Conservation (phyloP, 2,888 invertebrate species). For the Lymantria monacha region DNA sequence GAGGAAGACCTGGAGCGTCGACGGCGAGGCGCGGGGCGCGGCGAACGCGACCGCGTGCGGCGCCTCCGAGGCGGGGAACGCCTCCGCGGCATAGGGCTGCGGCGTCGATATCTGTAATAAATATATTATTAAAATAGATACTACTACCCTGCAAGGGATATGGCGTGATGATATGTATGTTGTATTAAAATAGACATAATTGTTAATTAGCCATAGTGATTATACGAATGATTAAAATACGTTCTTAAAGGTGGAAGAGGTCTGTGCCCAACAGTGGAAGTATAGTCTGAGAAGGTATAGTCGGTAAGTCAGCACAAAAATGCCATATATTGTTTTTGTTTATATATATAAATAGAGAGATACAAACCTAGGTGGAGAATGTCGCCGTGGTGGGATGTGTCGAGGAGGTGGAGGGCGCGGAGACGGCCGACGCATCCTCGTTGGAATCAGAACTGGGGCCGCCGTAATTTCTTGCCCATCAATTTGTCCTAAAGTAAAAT, state of each 20-base stretch:
- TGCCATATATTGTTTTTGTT: too few species aligned
- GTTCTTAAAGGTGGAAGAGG: too few species aligned
- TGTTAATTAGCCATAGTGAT: too few species aligned
- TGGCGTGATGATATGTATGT: too few species aligned
- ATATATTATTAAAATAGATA: background rate
- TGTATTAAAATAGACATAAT: too few species aligned
- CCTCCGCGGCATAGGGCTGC: conserved; percentile 79
- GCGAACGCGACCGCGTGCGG: conserved; percentile 82
- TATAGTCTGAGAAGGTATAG: too few species aligned
- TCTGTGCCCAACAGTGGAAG: too few species aligned
- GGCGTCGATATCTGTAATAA: conserved; percentile 70
- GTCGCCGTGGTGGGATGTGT: conserved; percentile 81
- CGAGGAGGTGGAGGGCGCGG: conserved; percentile 81
- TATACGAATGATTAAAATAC: too few species aligned
- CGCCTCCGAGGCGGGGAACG: conserved; percentile 82
- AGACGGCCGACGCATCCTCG: conserved; percentile 84
- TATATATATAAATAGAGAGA: too few species aligned
- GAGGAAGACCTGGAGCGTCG: conserved; percentile 88
- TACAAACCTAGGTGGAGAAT: conserved; percentile 69
- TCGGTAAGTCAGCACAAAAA: too few species aligned
- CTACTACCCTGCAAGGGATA: too few species aligned
- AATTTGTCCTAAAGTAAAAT: conserved; percentile 87
- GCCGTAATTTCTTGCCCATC: conserved; percentile 98
- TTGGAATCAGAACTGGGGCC: conserved; percentile 93
- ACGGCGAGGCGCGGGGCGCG: conserved; percentile 84